Evolutionary conservation across 2,888 invertebrate species (phyloP).

Genomic region (Pimpla rufipes): DNA sequence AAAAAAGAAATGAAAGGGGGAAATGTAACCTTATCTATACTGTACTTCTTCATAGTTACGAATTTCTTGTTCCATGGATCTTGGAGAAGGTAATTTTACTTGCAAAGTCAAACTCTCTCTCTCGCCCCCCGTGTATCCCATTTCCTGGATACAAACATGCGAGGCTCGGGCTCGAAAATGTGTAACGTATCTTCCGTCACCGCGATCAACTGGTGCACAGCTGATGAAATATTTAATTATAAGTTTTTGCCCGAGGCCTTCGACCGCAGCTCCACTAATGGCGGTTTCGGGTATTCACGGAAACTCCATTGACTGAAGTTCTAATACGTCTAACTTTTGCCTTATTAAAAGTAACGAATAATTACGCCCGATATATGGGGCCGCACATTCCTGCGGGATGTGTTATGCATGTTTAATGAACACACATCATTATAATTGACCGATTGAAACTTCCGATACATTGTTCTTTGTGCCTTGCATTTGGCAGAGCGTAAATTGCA

Average conservation of each 20-base stretch:
- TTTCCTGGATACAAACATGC: neutral
- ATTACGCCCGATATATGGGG: neutral
- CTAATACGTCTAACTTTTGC: neutral
- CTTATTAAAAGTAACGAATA: neutral
- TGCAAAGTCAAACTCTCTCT: neutral
- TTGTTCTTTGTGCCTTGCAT: neutral
- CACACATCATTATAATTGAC: neutral
- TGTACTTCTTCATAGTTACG: neutral
- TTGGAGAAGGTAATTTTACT: neutral
- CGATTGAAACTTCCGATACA: neutral
- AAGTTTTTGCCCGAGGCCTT: too few relatives aligned
- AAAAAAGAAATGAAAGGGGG: conserved; percentile 3
- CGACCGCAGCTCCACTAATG: neutral
- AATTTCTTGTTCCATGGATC: conserved; percentile 10
- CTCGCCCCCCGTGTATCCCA: neutral
- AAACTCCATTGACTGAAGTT: neutral
- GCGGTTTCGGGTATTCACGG: neutral
- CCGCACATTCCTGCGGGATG: too few relatives aligned
- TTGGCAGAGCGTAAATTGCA: neutral
- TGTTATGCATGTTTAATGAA: neutral
- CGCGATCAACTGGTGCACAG: neutral
- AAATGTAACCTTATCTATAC: neutral
- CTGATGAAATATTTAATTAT: neutral
- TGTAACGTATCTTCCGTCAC: neutral
- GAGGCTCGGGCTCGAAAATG: neutral